Base-by-base conservation (phyloP, 1,140 invertebrate species). In the Magallana ariakensis region DNA sequence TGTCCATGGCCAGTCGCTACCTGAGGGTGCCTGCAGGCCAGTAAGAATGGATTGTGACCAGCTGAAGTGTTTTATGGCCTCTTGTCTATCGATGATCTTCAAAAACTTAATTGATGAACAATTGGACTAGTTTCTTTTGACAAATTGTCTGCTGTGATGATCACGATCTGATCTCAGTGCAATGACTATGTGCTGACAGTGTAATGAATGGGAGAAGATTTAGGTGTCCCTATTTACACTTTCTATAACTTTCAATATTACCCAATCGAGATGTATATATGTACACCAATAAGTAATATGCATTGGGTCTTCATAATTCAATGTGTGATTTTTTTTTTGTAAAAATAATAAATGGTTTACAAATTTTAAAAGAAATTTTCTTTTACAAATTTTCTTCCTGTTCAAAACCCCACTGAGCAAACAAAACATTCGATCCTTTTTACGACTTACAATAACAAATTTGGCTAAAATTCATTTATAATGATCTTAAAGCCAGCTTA, bases 41-140 rank as follows among this genome's bases (percentile, higher is more conserved):
- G 10, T 33, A 46, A 46, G 66, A 13, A 75, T 75, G 22, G 26
- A 75, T 75, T 19, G 66, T 75, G 10, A 75, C 66, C 66, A 75
- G 66, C 66, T 75, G 22, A 75, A 75, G 66, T 75, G 66, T 75
- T 75, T 75, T 75, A 75, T 26, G 22, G 33, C 66, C 66, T 19
- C 66, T 75, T 75, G 66, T 75, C 66, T 75, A 75, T 75, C 10
- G 0, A 26, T 75, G 66, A 75, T 75, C 66, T 75, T 26, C 22
- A 9, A 75, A 75, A 75, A 46, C 33, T 75, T 75, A 75, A 75
- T 75, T 75, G 66, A 75, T 75, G 66, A 75, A 75, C 66, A 75
- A 46, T 75, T 75, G 22, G 66, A 75, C 66, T 26, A 0, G 66
- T 22, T 26, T 11, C 66, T 75, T 11, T 75, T 33, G 66, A 75